A percentile compares a stretch with the other conserved stretches of the same genome.
Conservation (phyloP, 2,888 invertebrate species). For the Salpingus planirostris region DNA sequence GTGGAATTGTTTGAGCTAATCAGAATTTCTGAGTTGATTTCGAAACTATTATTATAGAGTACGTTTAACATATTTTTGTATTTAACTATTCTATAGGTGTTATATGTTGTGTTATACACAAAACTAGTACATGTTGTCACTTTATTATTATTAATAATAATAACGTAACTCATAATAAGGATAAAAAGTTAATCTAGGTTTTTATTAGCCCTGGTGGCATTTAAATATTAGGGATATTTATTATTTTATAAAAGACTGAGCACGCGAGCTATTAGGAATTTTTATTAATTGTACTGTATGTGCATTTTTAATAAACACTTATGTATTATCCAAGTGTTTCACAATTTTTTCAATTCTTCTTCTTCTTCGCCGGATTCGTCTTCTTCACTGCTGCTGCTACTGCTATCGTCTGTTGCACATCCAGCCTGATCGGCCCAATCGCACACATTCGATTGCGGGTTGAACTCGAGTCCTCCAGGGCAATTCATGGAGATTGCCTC, state of each 20-base stretch:
- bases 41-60: too few species aligned
- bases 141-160: slow-evolving; percentile 5
- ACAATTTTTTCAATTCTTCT: too few species aligned
- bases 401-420: too few species aligned
- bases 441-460: too few species aligned
- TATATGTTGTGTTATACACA: slow-evolving; percentile 20
- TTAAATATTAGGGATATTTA: slow-evolving; percentile 22
- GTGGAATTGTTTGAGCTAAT: too few species aligned
- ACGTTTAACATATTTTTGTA: slow-evolving; percentile 22
- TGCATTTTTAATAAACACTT: slow-evolving; percentile 25
- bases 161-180: slow-evolving; percentile 3
- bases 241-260: slow-evolving; percentile 30
- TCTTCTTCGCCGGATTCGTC: too few species aligned
- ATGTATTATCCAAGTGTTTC: too few species aligned
- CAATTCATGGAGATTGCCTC: too few species aligned
- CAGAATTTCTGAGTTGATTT: too few species aligned
- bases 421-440: too few species aligned
- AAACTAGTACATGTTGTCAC: slow-evolving; percentile 10
- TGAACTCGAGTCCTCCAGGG: too few species aligned
- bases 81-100: slow-evolving; percentile 21
- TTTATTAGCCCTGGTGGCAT: slow-evolving; percentile 16
- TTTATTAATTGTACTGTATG: slow-evolving; percentile 26
- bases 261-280: slow-evolving; percentile 28
- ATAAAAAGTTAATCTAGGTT: slow-evolving; percentile 7
- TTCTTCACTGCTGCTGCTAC: too few species aligned